phyloP scores from a whole-genome alignment of 2,113 vertebrate species.

The Actenoides hombroni region DNA sequence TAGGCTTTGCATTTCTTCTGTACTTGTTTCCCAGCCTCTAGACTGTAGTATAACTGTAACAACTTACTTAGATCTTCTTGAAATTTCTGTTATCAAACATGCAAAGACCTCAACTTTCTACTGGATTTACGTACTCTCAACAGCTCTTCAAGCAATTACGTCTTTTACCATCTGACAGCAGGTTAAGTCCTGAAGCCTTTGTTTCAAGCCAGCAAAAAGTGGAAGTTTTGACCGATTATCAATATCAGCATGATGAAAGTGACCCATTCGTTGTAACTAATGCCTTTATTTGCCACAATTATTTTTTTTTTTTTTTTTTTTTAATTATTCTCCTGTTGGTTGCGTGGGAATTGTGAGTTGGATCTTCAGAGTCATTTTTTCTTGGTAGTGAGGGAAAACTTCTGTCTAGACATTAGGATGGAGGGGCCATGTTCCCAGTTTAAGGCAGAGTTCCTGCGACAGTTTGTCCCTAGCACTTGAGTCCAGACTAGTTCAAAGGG shows the following conservation, averaged over 20 bases:
- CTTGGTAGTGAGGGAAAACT: background rate
- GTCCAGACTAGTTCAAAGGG: background rate
- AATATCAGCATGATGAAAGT: background rate
- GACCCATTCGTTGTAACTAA: background rate
- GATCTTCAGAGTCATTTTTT: background rate
- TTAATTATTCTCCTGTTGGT: background rate
- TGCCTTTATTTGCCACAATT: background rate
- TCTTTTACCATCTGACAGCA: background rate
- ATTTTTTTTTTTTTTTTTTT: background rate
- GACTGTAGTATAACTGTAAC: background rate
- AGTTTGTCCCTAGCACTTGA: background rate
- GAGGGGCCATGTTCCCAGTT: background rate
- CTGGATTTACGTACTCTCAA: background rate
- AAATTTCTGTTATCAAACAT: background rate
- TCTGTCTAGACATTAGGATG: background rate
- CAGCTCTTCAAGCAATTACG: background rate
- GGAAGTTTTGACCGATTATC: background rate
- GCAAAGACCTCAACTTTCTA: background rate
- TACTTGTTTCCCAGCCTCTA: background rate
- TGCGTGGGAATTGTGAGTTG: background rate
- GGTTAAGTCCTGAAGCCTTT: background rate
- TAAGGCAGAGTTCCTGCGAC: background rate
- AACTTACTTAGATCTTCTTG: background rate
- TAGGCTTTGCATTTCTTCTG: background rate
- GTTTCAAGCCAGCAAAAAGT: background rate